Evolutionary conservation across 2,113 vertebrate species (phyloP).

Genomic region (Sphaerodactylus townsendi): DNA sequence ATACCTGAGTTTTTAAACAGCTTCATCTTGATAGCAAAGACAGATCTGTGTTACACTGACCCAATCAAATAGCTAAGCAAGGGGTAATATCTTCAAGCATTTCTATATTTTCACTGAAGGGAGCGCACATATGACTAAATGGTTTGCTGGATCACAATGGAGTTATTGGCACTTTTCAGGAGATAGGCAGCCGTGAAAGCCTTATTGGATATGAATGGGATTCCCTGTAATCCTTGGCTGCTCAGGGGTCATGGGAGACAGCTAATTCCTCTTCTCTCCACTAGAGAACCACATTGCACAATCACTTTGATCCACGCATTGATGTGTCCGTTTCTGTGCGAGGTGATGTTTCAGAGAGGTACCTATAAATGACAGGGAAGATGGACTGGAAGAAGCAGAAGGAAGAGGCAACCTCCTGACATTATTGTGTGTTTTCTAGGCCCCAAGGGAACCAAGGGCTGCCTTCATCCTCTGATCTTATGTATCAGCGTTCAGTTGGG

Average conservation of each 20-base stretch:
- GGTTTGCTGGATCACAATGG: background rate
- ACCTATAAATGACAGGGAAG: background rate
- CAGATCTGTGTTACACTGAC: background rate
- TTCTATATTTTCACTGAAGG: background rate
- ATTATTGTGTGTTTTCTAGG: slow-evolving; percentile 60
- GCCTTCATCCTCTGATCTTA: slow-evolving; percentile 75
- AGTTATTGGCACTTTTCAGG: background rate
- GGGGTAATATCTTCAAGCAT: background rate
- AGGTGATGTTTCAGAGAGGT: background rate
- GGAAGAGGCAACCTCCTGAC: background rate
- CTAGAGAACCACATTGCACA: background rate
- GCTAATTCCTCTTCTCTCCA: background rate
- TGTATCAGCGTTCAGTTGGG: slow-evolving; percentile 80
- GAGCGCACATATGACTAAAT: background rate
- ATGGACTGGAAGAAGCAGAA: background rate
- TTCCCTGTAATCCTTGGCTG: background rate
- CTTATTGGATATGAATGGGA: background rate
- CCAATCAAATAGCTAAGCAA: background rate
- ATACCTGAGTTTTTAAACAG: background rate
- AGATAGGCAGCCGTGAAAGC: background rate
- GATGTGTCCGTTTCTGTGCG: background rate
- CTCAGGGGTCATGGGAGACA: background rate
- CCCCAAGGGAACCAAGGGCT: slow-evolving; percentile 84
- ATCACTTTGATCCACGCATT: background rate
- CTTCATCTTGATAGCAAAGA: background rate